Percentiles rank a stretch among this genome's conserved stretches.
Evolutionary conservation across 2,113 vertebrate genomes (phyloP).

Genomic region (Lepus europaeus): DNA sequence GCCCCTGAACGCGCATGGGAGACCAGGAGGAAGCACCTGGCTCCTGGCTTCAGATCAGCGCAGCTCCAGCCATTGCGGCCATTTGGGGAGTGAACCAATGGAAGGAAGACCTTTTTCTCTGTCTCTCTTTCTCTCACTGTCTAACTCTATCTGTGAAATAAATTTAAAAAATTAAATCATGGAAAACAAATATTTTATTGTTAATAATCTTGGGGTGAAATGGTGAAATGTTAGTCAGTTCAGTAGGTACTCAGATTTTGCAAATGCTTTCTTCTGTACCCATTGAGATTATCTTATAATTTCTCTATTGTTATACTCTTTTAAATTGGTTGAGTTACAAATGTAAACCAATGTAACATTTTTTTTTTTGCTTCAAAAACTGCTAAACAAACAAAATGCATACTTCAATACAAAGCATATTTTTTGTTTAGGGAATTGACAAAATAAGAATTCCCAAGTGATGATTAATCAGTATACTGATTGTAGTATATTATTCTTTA

Average conservation of each 20-base stretch:
- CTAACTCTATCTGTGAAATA: too few species aligned
- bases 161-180: neutral
- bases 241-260: neutral
- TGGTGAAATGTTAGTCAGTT: neutral
- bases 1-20: too few species aligned
- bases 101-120: too few species aligned
- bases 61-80: too few species aligned
- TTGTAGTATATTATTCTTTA: neutral
- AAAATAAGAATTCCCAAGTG: constrained; percentile 9
- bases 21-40: too few species aligned
- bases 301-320: neutral
- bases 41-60: too few species aligned
- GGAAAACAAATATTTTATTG: neutral
- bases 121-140: too few species aligned
- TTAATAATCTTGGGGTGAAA: neutral
- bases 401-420: neutral
- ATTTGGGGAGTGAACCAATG: too few species aligned
- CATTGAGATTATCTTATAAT: neutral
- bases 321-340: neutral
- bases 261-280: neutral
- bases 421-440: neutral
- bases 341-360: neutral
- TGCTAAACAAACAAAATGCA: neutral
- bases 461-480: neutral
- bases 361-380: constrained; percentile 35